These are phyloP conservation scores for Scalopus aquaticus DNA, from an alignment of 2,113 vertebrate genomes.

Conservation along the genomic window DNA sequence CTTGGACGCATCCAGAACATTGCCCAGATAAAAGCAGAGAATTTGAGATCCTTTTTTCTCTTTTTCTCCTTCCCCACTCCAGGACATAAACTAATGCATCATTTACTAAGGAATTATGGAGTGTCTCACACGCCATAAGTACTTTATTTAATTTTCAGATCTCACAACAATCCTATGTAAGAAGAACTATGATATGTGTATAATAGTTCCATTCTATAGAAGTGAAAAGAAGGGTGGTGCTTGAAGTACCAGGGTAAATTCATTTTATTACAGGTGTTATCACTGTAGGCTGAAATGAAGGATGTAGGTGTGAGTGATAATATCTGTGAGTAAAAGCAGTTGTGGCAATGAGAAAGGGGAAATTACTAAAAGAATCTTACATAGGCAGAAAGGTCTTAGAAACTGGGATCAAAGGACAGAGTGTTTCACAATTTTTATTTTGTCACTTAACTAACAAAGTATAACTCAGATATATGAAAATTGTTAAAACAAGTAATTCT, in stretches of 20 bases:
- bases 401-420: neutral
- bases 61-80: neutral
- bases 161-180: neutral
- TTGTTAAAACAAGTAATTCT: neutral
- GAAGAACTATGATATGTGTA: neutral
- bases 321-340: neutral
- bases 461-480: neutral
- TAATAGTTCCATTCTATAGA: neutral
- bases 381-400: neutral
- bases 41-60: neutral
- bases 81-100: neutral
- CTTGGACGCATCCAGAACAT: neutral
- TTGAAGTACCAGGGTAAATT: neutral
- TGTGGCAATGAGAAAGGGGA: neutral
- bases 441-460: slow-evolving; percentile 41
- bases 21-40: neutral
- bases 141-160: neutral
- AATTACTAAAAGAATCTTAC: neutral
- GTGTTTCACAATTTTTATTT: neutral
- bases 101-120: neutral
- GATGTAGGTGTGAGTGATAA: neutral
- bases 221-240: neutral
- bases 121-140: neutral
- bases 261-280: neutral
- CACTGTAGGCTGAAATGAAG: slow-evolving; percentile 9